These are phyloP conservation scores for Hirudo medicinalis DNA, from an alignment of 1,140 invertebrate genomes.

Conservation along the genomic window DNA sequence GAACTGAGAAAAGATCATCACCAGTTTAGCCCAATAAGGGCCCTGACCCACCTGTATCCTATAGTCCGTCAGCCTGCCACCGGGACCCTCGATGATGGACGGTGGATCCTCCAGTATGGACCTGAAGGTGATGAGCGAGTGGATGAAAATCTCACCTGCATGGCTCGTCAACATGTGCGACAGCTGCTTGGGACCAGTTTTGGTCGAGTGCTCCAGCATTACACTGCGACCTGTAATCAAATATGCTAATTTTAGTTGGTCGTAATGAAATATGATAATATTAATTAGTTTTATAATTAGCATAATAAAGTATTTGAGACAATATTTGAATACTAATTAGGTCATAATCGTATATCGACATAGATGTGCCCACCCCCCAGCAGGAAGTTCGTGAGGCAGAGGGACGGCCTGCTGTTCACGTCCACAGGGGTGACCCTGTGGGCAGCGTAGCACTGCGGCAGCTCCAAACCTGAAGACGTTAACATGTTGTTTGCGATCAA, in stretches of 20 bases:
- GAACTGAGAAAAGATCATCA: too few species aligned
- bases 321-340: too few species aligned
- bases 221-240: slow-evolving; percentile 50
- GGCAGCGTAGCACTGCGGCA: slow-evolving; percentile 64
- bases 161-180: slow-evolving; percentile 85
- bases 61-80: slow-evolving; percentile 84
- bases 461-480: slow-evolving; percentile 28
- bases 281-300: not conserved
- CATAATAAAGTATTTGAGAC: not conserved
- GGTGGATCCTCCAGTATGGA: slow-evolving; percentile 86
- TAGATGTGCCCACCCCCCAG: slow-evolving; percentile 57
- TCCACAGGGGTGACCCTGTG: slow-evolving; percentile 86
- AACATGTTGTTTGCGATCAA: not conserved
- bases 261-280: not conserved
- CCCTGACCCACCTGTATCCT: slow-evolving; percentile 44
- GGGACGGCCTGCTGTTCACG: slow-evolving; percentile 80
- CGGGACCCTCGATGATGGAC: slow-evolving; percentile 80
- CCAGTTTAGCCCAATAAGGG: too few species aligned
- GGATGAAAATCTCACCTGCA: slow-evolving; percentile 89
- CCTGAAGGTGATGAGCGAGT: slow-evolving; percentile 67
- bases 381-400: slow-evolving; percentile 89
- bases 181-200: slow-evolving; percentile 70
- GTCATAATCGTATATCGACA: not conserved
- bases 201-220: slow-evolving; percentile 80
- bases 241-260: not conserved